phyloP scores from a whole-genome alignment of 2,888 invertebrate species.

The Chymomyza amoena region DNA sequence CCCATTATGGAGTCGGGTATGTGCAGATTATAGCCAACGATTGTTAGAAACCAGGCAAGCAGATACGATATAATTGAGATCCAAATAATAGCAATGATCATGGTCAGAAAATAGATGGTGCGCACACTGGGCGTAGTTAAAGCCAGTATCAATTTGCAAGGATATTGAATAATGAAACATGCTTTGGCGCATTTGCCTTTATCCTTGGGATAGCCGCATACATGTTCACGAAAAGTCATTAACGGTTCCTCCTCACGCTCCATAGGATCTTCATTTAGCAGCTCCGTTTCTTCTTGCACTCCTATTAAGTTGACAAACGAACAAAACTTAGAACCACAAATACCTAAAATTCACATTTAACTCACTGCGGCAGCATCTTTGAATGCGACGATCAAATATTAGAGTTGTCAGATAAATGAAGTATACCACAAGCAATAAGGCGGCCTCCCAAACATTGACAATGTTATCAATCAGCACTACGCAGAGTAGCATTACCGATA shows the following conservation, averaged over 20 bases:
- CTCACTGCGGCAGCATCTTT: slow-evolving; percentile 24
- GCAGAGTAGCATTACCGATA: slow-evolving; percentile 26
- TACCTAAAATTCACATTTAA: not conserved
- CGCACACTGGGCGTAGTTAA: slow-evolving; percentile 83
- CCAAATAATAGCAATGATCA: slow-evolving; percentile 94
- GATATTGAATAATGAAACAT: slow-evolving; percentile 47
- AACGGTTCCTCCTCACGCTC: slow-evolving; percentile 89
- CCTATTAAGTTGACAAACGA: not conserved
- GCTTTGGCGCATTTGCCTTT: not conserved
- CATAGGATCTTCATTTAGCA: slow-evolving; percentile 83
- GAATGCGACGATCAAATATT: slow-evolving; percentile 27
- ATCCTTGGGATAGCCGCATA: slow-evolving; percentile 26
- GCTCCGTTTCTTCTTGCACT: not conserved
- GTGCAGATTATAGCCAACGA: slow-evolving; percentile 84
- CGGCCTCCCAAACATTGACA: slow-evolving; percentile 17
- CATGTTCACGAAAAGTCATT: slow-evolving; percentile 83
- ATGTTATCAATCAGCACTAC: slow-evolving; percentile 18
- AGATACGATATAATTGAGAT: slow-evolving; percentile 92
- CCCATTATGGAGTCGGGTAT: slow-evolving; percentile 97
- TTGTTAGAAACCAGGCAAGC: slow-evolving; percentile 96
- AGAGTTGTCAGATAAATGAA: slow-evolving; percentile 20
- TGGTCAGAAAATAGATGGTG: slow-evolving; percentile 86
- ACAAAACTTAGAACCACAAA: not conserved
- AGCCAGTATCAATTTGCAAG: slow-evolving; percentile 77
- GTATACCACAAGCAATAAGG: slow-evolving; percentile 24